Evolutionary conservation across 1,140 invertebrate genomes (phyloP), one percentile per base, ranked within the genome.

Genomic region (Nebria ingens): DNA sequence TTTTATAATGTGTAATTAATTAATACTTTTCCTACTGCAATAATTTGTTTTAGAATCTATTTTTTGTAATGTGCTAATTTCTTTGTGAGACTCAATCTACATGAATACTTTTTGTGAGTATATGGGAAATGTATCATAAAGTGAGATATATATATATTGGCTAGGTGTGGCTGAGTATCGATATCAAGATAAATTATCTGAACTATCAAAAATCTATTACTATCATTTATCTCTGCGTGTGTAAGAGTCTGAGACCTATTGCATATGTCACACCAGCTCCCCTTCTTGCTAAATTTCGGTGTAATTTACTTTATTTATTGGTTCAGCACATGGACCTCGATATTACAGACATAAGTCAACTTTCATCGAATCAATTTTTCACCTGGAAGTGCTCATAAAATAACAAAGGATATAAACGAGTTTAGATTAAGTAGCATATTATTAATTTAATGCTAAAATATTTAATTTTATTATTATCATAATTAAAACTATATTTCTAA

Each of bases 191-290:
- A 45, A 12, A 45, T 45, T 45, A 17, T 12, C 40, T 45, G 15
- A 45, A 17, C 40, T 45, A 45, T 45, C 40, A 45, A 45, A 45
- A 12, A 45, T 45, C 9, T 45, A 45, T 45, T 9, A 45, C 9
- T 45, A 45, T 45, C 40, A 45, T 45, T 45, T 45, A 45, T 17
- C 40, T n/a, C n/a, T n/a, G 25, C 6, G 25, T n/a, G 17, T 45
- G 17, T 4, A 45, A 4, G 6, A 17, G 40, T 11, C 40, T 45
- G 6, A 45, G 6, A 6, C 40, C 17, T 45, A 45, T 45, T 12
- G 3, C 40, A 45, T 45, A 45, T 17, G 40, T 45, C 40, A 45
- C n/a, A 45, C 15, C 15, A 11, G 9, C 15, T 45, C 40, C 40
- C 40, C 25, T n/a, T n/a, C n/a, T 45, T 17, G 40, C 40, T 45